Conservation (phyloP, 2,113 vertebrate species). For the Pyrgilauda ruficollis region DNA sequence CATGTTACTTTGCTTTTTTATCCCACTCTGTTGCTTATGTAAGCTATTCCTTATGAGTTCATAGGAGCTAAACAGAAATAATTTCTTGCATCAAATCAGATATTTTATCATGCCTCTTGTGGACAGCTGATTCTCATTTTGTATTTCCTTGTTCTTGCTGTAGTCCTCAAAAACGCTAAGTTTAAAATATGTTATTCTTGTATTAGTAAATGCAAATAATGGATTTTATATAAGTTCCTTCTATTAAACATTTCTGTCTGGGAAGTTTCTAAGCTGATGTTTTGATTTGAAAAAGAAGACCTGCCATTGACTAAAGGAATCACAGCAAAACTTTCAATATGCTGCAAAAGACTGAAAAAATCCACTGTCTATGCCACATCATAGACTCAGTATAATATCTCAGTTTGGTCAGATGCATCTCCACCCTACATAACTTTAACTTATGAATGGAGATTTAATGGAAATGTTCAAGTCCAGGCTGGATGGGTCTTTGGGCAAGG, state of each 20-base stretch:
- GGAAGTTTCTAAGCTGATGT: neutral
- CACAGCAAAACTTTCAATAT: neutral
- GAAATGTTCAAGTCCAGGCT: neutral
- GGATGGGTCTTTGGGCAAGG: neutral
- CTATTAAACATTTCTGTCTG: neutral
- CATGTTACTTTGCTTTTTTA: neutral
- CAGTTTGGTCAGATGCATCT: neutral
- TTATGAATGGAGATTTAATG: neutral
- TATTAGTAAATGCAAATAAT: neutral
- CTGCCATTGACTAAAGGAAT: neutral
- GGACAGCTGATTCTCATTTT: neutral
- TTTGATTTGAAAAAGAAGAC: neutral
- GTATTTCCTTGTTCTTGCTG: neutral
- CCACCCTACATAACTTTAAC: neutral
- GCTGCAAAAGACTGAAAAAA: neutral
- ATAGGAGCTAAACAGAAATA: neutral
- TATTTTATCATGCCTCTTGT: neutral
- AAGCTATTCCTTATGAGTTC: neutral
- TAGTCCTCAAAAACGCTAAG: neutral
- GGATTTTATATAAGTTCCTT: neutral
- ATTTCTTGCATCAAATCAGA: neutral
- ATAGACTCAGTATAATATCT: accelerated
- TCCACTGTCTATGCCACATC: accelerated
- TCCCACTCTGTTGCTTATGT: neutral
- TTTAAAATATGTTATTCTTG: neutral